These are phyloP conservation scores for Anagyrus pseudococci DNA, from an alignment of 2,888 invertebrate genomes.

Conservation along the genomic window DNA sequence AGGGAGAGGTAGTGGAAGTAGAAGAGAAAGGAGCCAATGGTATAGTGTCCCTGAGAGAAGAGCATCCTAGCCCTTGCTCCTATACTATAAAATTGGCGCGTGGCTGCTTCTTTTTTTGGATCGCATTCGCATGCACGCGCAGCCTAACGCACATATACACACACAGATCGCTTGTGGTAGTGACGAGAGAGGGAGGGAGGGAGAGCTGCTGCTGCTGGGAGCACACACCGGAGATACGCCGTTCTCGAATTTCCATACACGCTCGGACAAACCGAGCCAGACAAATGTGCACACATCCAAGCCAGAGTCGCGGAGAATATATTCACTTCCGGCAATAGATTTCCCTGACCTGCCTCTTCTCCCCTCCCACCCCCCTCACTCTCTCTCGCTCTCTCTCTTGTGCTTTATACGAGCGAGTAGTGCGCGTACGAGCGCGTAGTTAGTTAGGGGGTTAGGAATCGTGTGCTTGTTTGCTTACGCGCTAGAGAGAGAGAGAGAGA, in stretches of 20 bases:
- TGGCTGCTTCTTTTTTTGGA: too few species aligned
- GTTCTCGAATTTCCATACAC: conserved; percentile 57
- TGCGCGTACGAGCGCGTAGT: conserved; percentile 44
- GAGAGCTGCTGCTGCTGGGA: conserved; percentile 36
- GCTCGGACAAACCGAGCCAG: conserved; percentile 44
- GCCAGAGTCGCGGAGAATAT: conserved; percentile 50
- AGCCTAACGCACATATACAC: too few species aligned
- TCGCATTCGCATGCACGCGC: not conserved
- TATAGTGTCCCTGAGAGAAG: too few species aligned
- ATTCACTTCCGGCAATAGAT: conserved; percentile 62
- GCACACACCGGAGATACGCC: conserved; percentile 34
- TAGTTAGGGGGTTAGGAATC: conserved; percentile 53
- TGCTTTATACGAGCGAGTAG: too few species aligned
- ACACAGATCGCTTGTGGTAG: too few species aligned
- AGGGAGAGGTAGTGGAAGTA: too few species aligned
- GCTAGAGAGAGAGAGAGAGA: conserved; percentile 1
- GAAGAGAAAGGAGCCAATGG: too few species aligned
- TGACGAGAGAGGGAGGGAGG: too few species aligned
- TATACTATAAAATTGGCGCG: too few species aligned
- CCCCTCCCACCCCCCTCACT: conserved; percentile 38
- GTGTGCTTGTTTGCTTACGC: conserved; percentile 45
- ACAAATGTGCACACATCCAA: conserved; percentile 41
- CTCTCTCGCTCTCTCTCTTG: too few species aligned
- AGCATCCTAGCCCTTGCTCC: too few species aligned
- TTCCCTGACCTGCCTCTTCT: conserved; percentile 47